Evolutionary conservation across 2,113 vertebrate species (phyloP).

Genomic region (Pogonocichla stellata): DNA sequence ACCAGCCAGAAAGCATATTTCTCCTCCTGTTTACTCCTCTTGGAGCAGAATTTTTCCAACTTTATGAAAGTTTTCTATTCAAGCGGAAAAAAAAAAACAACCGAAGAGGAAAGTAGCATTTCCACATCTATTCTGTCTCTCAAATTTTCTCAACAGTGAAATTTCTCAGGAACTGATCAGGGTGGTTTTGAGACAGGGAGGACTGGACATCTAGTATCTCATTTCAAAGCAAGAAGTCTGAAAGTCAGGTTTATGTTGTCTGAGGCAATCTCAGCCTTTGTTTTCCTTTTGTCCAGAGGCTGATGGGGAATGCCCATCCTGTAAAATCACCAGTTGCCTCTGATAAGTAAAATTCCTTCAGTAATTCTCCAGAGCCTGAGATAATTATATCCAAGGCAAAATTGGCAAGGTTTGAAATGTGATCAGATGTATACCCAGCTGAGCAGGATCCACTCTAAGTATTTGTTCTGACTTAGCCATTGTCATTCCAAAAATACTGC

Average conservation of each 20-base stretch:
- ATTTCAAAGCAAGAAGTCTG: neutral
- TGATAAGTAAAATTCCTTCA: slow-evolving; percentile 11
- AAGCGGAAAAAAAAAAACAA: neutral
- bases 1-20: slow-evolving; percentile 18
- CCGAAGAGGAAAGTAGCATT: neutral
- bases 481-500: slow-evolving; percentile 60
- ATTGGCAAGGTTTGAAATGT: slow-evolving; percentile 25
- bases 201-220: neutral
- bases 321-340: slow-evolving; percentile 30
- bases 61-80: neutral
- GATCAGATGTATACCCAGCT: slow-evolving; percentile 30
- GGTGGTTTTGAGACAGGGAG: neutral
- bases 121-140: neutral
- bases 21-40: slow-evolving; percentile 37
- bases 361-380: neutral
- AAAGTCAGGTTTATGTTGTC: neutral
- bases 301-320: neutral
- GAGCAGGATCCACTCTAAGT: slow-evolving; percentile 3
- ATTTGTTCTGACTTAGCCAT: slow-evolving; percentile 57
- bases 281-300: neutral
- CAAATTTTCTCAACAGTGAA: neutral
- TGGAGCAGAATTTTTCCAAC: neutral
- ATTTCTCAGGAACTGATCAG: neutral
- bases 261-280: neutral
- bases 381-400: slow-evolving; percentile 39